phyloP scores from a whole-genome alignment of 1,140 invertebrate species.

The Oncopodura yosiiana region DNA sequence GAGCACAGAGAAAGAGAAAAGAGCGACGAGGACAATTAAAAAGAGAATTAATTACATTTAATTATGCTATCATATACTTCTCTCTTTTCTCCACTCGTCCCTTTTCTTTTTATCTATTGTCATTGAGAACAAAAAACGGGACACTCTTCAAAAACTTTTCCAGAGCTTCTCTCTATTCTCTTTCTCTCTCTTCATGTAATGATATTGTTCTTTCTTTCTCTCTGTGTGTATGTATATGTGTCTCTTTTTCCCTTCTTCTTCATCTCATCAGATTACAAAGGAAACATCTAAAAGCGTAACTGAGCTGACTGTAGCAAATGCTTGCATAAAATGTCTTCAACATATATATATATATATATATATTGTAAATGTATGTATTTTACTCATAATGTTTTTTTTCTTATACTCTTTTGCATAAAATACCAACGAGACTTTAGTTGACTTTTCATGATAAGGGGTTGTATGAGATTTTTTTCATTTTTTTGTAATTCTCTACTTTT shows the following conservation, averaged over 20 bases:
- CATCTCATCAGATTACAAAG: constrained; percentile 29
- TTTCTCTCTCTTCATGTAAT: constrained; percentile 1
- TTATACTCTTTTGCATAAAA: no score
- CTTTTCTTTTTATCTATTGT: constrained; percentile 21
- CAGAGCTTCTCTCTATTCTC: constrained; percentile 9
- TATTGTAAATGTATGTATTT: no score
- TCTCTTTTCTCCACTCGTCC: constrained; percentile 17
- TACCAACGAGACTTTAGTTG: no score
- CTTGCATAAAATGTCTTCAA: no score
- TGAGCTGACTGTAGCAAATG: no score
- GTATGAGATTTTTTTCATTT: no score
- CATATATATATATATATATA: no score
- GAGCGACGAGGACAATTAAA: constrained; percentile 35
- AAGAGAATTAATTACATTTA: constrained; percentile 36
- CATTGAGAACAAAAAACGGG: constrained; percentile 27
- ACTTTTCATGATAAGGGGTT: no score
- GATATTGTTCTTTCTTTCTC: neutral
- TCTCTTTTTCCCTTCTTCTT: constrained; percentile 1
- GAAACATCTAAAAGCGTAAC: no score
- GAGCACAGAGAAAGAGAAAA: constrained; percentile 15
- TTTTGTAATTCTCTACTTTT: no score
- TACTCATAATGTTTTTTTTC: no score
- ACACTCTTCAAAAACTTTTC: constrained; percentile 26
- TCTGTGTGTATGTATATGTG: neutral
- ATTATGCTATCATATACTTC: constrained; percentile 33